Evolutionary conservation across 2,888 invertebrate genomes (phyloP).

Genomic region (Psylliodes chrysocephalus): DNA sequence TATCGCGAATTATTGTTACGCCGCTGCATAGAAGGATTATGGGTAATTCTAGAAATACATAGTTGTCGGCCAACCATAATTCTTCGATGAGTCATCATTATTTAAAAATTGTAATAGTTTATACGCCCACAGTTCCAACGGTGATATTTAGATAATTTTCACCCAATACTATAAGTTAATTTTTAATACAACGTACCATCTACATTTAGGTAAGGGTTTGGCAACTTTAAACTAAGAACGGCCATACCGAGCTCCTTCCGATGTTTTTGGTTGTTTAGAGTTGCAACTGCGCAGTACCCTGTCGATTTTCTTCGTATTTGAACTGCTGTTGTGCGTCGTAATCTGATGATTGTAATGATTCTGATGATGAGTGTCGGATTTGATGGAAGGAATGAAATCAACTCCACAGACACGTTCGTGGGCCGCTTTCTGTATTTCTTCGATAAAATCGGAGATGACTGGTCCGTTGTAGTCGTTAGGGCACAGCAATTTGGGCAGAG

Average conservation of each 20-base stretch:
- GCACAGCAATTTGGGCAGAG: constrained; percentile 54
- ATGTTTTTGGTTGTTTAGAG: constrained; percentile 18
- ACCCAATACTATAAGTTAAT: no score
- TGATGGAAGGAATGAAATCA: constrained; percentile 46
- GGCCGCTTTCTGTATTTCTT: constrained; percentile 71
- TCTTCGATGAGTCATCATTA: no score
- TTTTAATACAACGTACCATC: no score
- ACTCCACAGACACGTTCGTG: constrained; percentile 46
- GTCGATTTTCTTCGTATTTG: constrained; percentile 47
- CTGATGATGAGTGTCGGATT: constrained; percentile 32
- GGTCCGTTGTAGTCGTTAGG: constrained; percentile 71
- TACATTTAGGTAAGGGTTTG: constrained; percentile 3
- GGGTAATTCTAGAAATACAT: no score
- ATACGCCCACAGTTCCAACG: no score
- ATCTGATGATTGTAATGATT: constrained; percentile 36
- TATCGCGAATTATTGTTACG: no score
- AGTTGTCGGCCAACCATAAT: no score
- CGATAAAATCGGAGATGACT: constrained; percentile 75
- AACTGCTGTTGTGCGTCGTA: constrained; percentile 2
- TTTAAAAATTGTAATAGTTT: no score
- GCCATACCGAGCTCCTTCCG: constrained; percentile 24
- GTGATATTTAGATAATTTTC: no score
- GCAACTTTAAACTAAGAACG: constrained; percentile 17
- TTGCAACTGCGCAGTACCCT: constrained; percentile 55
- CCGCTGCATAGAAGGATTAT: no score